Base-by-base conservation (phyloP, 2,797 vertebrate species). In the Pseudopleuronectes americanus region DNA sequence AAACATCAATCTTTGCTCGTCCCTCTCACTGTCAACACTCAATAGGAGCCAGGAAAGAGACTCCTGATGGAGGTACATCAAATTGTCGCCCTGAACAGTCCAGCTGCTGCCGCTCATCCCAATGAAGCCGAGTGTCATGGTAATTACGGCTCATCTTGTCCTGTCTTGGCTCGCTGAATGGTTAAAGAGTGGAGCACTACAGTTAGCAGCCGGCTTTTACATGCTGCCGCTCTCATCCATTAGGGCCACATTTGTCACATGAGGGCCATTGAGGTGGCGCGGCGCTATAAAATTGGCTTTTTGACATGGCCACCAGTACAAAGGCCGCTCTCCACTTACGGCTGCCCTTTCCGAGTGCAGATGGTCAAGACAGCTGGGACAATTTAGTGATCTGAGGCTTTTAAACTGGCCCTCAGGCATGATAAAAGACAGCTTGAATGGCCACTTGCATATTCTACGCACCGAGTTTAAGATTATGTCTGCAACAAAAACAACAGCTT, bases 301-400 rank as follows among this genome's bases (percentile, higher is more conserved):
- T 92, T 92, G 92, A 93, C 89, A 87, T 87, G 90, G 88, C 92
- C 92, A 94, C 92, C 93, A 93, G 93, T 87, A 93, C 92, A 94
- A 95, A 94, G 92, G 91, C 87, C 56, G 66, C 80, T 79, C 78
- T 89, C 74, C 85, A 83, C 80, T 68, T 45, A 57, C 74, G 79
- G 76, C 82, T 84, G 74, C 79, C 77, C 89, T 87, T 93, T 94
- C 89, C 71, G 76, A 84, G 91, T 94, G 91, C 95, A 95, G 95
- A 95, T 95, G 95, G 94, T 89, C 91, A 91, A 92, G 93, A 93
- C 95, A 95, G 94, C 94, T 95, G 95, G 94, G 93, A 93, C 91
- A 94, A 92, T 94, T 94, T 93, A 93, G 93, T 88, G 92, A 94
- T 92, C 90, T 92, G 84, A 93, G 87, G 89, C 87, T 90, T 91